These are phyloP conservation scores for Epinephelus moara DNA, from an alignment of 2,113 vertebrate genomes.

Conservation along the genomic window DNA sequence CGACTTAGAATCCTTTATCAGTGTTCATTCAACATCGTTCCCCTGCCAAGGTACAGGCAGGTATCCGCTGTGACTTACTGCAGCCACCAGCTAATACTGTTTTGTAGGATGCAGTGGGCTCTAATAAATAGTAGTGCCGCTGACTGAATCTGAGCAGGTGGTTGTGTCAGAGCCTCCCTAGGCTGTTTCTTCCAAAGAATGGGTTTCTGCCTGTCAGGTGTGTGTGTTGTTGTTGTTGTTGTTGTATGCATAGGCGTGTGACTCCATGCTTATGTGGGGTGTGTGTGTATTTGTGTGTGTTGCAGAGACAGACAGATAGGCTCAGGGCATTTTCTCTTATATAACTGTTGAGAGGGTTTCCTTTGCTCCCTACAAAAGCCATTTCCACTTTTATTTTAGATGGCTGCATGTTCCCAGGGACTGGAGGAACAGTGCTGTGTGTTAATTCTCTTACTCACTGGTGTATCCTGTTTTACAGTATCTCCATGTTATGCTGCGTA, in stretches of 20 bases:
- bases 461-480: conserved; percentile 67
- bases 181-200: conserved; percentile 64
- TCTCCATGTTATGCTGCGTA: conserved; percentile 14
- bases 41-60: conserved; percentile 35
- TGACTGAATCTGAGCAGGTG: conserved; percentile 65
- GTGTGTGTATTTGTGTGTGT: conserved; percentile 28
- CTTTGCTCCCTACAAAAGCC: conserved; percentile 63
- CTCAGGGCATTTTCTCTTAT: conserved; percentile 73
- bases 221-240: conserved; percentile 29
- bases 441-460: conserved; percentile 62
- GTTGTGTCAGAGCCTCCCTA: conserved; percentile 59
- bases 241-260: conserved; percentile 34
- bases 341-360: conserved; percentile 70
- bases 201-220: conserved; percentile 60
- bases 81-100: conserved; percentile 65
- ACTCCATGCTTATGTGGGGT: conserved; percentile 45
- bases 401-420: conserved; percentile 59
- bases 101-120: conserved; percentile 44
- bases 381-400: conserved; percentile 64
- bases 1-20: conserved; percentile 60
- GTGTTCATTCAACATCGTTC: conserved; percentile 49
- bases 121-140: conserved; percentile 53
- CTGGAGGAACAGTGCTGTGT: conserved; percentile 42
- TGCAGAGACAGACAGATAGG: conserved; percentile 30
- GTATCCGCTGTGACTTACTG: conserved; percentile 49